These are phyloP conservation scores for Ptilodon capucinus DNA, from an alignment of 2,888 invertebrate species.

Conservation along the genomic window DNA sequence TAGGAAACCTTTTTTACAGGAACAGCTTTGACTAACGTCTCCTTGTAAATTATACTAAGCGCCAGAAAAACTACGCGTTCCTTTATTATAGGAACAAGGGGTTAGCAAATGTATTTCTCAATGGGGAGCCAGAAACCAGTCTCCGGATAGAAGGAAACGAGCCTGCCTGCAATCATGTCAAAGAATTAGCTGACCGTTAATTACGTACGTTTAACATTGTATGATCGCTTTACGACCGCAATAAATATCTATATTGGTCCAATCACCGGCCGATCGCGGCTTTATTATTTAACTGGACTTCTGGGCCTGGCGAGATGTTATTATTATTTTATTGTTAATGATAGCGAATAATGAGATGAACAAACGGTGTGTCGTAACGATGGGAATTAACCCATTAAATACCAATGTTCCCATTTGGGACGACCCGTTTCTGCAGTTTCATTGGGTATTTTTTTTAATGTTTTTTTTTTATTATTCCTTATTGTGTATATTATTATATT, in stretches of 20 bases:
- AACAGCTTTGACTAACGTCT: too few species aligned
- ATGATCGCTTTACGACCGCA: slow-evolving; percentile 40
- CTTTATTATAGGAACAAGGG: too few species aligned
- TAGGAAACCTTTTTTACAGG: too few species aligned
- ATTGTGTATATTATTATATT: too few species aligned
- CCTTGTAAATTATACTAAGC: too few species aligned
- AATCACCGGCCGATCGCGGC: slow-evolving; percentile 35
- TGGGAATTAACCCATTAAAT: too few species aligned
- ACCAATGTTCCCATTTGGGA: too few species aligned
- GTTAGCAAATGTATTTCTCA: slow-evolving; percentile 7
- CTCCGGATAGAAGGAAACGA: slow-evolving; percentile 17
- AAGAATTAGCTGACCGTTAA: slow-evolving; percentile 33
- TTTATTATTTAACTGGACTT: slow-evolving; percentile 39
- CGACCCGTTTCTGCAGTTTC: too few species aligned
- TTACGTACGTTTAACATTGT: slow-evolving; percentile 38
- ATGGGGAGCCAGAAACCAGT: slow-evolving; percentile 22
- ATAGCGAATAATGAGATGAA: slow-evolving; percentile 5
- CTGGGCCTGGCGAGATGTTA: slow-evolving; percentile 19
- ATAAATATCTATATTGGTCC: slow-evolving; percentile 39
- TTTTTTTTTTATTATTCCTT: too few species aligned
- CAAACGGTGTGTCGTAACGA: not conserved
- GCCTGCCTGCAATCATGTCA: slow-evolving; percentile 31
- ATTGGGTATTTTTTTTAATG: too few species aligned
- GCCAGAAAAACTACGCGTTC: too few species aligned
- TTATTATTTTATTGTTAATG: slow-evolving; percentile 20